Conservation (phyloP, 2,797 vertebrate genomes). For the Rhadinocentrus ornatus region DNA sequence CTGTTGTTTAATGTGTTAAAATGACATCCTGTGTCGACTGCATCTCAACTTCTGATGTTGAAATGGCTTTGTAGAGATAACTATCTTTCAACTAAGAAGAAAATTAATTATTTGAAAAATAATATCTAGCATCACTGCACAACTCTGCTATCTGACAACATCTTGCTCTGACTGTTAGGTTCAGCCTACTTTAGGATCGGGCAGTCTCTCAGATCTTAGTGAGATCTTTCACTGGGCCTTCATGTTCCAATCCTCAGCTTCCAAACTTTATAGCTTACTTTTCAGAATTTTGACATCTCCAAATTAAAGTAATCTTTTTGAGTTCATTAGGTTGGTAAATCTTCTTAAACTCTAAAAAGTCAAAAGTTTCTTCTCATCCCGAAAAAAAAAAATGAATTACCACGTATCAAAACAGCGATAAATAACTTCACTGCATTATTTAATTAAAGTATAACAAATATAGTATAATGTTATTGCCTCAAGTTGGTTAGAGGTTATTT, state of each 20-base stretch:
- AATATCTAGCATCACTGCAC: no score
- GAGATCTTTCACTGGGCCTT: background rate
- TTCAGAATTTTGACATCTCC: background rate
- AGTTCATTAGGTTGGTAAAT: background rate
- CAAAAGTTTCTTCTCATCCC: background rate
- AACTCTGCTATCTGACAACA: no score
- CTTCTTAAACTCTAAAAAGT: background rate
- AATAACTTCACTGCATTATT: conserved; percentile 22
- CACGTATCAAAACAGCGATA: background rate
- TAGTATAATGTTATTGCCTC: conserved; percentile 18
- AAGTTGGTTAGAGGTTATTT: conserved; percentile 41
- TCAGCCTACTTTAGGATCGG: no score
- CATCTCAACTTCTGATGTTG: no score
- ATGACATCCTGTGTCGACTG: no score
- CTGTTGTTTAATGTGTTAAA: no score
- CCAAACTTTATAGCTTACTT: background rate
- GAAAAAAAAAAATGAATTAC: background rate
- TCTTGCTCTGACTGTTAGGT: no score
- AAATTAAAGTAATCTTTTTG: no score
- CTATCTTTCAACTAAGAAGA: no score
- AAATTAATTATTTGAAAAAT: no score
- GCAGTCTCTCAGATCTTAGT: background rate
- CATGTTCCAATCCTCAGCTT: background rate
- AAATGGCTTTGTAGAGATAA: no score
- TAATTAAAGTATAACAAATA: conserved; percentile 14